A percentile compares a stretch with the other conserved stretches of the same genome.
Evolutionary conservation across 2,888 invertebrate species (phyloP).

Genomic region (Bellardia pandia): DNA sequence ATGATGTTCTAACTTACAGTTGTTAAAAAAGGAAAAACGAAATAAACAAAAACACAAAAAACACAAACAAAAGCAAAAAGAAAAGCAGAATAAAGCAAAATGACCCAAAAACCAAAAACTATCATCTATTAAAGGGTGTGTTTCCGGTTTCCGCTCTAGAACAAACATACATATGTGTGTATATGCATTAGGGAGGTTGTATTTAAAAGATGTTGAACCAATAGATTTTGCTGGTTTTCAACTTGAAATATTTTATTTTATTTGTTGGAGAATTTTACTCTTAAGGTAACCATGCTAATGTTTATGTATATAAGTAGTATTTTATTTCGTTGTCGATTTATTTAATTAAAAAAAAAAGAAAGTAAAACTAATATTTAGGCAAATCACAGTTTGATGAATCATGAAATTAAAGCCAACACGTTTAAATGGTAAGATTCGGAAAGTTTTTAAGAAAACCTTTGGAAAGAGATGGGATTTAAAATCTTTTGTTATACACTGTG

Average conservation of each 20-base stretch:
- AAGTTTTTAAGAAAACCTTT: too few relatives aligned
- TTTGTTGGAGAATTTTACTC: too few relatives aligned
- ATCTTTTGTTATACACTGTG: too few relatives aligned
- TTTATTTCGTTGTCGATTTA: not conserved
- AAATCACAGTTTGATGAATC: not conserved
- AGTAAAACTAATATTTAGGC: not conserved
- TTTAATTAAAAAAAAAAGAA: not conserved
- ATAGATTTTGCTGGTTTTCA: too few relatives aligned
- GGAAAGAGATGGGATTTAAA: too few relatives aligned
- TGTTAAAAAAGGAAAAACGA: not conserved
- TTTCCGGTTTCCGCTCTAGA: constrained; percentile 48
- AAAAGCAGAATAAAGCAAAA: constrained; percentile 7
- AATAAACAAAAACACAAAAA: not conserved
- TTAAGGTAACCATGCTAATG: too few relatives aligned
- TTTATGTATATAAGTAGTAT: too few relatives aligned
- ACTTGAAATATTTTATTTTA: too few relatives aligned
- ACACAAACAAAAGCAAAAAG: not conserved
- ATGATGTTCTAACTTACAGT: not conserved
- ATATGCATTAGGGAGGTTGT: not conserved
- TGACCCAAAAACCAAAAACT: constrained; percentile 21
- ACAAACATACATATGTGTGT: not conserved
- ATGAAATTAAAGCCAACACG: too few relatives aligned
- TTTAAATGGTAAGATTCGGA: too few relatives aligned
- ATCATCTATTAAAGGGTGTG: constrained; percentile 62
- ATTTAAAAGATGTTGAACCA: too few relatives aligned